Conservation (phyloP, 35 echinoderm and acorn worm species). For the Nesometra sesokonis region DNA sequence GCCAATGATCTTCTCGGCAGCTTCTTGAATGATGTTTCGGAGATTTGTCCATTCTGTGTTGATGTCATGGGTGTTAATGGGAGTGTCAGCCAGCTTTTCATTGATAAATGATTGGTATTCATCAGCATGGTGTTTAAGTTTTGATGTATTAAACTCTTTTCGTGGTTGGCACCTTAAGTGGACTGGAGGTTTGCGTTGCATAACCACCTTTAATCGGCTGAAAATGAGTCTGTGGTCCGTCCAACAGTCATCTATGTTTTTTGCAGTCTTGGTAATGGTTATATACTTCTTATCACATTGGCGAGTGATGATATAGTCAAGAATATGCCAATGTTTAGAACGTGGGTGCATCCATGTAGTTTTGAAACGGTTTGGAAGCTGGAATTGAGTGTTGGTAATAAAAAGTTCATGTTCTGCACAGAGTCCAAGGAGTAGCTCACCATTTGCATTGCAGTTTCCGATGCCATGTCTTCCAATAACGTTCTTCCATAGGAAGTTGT, state of each 20-base stretch:
- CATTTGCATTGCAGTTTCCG: conserved; percentile 11
- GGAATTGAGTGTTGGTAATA: background rate
- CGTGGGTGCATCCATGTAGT: background rate
- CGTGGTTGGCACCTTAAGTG: background rate
- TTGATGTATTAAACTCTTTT: background rate
- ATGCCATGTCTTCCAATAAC: conserved; percentile 18
- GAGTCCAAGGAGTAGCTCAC: background rate
- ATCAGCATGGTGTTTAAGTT: background rate
- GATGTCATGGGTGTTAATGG: too few species aligned
- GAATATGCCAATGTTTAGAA: conserved; percentile 20
- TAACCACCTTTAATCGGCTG: background rate
- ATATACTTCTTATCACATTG: background rate
- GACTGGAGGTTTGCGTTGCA: background rate
- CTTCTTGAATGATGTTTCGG: conserved; percentile 26
- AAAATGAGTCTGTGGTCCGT: conserved; percentile 10
- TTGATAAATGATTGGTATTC: background rate
- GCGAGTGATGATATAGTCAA: conserved; percentile 10
- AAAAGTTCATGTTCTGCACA: conserved; percentile 3
- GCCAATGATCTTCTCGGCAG: too few species aligned
- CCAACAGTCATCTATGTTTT: conserved; percentile 5
- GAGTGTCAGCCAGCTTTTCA: background rate
- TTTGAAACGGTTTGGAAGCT: background rate
- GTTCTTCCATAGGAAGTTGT: background rate
- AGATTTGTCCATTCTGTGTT: conserved; percentile 8
- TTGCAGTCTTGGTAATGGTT: background rate